Evolutionary conservation across 1,140 invertebrate species (phyloP).

Genomic region (Aradophagus sp.): DNA sequence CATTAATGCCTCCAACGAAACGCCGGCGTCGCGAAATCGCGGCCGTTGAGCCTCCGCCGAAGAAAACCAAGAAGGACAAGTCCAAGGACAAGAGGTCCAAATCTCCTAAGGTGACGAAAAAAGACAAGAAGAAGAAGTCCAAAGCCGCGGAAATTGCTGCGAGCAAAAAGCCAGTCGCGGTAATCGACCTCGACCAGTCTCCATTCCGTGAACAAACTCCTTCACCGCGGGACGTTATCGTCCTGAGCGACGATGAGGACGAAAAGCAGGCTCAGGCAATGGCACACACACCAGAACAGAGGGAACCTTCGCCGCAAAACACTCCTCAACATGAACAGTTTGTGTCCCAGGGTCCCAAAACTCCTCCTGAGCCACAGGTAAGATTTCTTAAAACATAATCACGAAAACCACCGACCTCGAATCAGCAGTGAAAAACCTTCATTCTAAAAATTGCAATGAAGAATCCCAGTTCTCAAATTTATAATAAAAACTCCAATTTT

Average conservation of each 20-base stretch:
- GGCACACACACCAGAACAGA: slow-evolving; percentile 63
- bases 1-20: slow-evolving; percentile 68
- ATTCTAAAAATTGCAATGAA: no score
- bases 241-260: slow-evolving; percentile 87
- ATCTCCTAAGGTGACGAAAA: slow-evolving; percentile 73
- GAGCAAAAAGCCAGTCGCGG: slow-evolving; percentile 83
- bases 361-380: slow-evolving; percentile 80
- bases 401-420: no score
- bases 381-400: no score
- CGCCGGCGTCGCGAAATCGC: slow-evolving; percentile 65
- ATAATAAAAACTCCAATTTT: no score
- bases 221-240: slow-evolving; percentile 86
- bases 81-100: slow-evolving; percentile 74
- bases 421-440: no score
- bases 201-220: slow-evolving; percentile 86
- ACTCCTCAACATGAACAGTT: slow-evolving; percentile 68
- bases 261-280: slow-evolving; percentile 68
- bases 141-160: slow-evolving; percentile 74
- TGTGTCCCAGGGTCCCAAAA: slow-evolving; percentile 79
- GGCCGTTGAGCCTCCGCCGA: slow-evolving; percentile 60
- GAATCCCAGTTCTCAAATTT: no score
- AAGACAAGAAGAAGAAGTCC: slow-evolving; percentile 75
- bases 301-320: slow-evolving; percentile 59
- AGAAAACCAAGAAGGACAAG: slow-evolving; percentile 72
- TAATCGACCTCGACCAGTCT: slow-evolving; percentile 89